Percentiles rank a stretch among this genome's conserved stretches.
Conservation (phyloP, 2,888 invertebrate species). For the Alloscopus bannaensis region DNA sequence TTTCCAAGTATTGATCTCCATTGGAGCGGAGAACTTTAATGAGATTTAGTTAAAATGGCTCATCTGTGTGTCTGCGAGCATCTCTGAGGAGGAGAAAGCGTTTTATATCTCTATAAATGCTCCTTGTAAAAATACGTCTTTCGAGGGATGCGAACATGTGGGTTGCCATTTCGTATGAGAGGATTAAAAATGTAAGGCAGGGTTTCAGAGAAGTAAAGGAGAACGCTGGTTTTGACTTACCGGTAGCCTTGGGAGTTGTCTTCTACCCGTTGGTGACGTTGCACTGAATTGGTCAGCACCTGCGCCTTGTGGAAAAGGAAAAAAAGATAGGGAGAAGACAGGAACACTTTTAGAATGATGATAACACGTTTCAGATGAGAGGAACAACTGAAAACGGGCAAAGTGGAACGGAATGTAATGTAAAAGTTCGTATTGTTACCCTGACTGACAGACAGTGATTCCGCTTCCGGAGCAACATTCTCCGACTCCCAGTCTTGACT, state of each 20-base stretch:
- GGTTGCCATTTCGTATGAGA: no score
- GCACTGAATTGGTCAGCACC: slow-evolving; percentile 68
- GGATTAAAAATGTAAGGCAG: no score
- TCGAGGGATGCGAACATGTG: no score
- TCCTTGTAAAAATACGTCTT: no score
- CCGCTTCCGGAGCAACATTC: slow-evolving; percentile 24
- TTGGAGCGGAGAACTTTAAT: slow-evolving; percentile 26
- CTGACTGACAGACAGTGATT: slow-evolving; percentile 62
- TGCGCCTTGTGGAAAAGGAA: slow-evolving; percentile 28
- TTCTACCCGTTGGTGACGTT: slow-evolving; percentile 66
- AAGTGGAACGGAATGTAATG: neutral
- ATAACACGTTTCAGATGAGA: neutral
- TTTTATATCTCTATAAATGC: slow-evolving; percentile 9
- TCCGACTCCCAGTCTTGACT: slow-evolving; percentile 69
- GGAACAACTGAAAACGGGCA: slow-evolving; percentile 1
- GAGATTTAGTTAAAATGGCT: slow-evolving; percentile 20
- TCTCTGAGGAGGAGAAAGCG: neutral
- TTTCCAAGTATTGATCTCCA: slow-evolving; percentile 6
- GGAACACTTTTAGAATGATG: neutral
- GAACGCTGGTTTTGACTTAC: slow-evolving; percentile 68
- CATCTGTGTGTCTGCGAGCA: slow-evolving; percentile 7
- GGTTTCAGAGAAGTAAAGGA: no score
- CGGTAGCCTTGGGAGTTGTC: slow-evolving; percentile 71
- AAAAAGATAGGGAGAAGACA: slow-evolving; percentile 8
- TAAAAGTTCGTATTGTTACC: slow-evolving; percentile 44